Conservation (phyloP, 2,888 invertebrate species). For the Anoncus sp. region DNA sequence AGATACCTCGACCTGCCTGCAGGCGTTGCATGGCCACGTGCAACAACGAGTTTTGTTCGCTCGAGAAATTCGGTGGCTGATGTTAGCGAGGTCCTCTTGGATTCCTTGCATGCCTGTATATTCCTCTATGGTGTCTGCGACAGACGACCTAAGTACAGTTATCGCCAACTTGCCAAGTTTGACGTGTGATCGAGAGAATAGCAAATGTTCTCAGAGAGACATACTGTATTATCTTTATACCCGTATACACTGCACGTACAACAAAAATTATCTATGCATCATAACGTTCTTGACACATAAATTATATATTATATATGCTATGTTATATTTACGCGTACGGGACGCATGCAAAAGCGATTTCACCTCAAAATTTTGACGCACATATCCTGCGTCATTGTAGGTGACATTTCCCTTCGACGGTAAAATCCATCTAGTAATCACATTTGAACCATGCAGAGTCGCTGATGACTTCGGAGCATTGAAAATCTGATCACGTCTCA, state of each 20-base stretch:
- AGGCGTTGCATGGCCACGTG: conserved; percentile 36
- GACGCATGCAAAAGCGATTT: conserved; percentile 1
- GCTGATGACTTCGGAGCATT: conserved; percentile 31
- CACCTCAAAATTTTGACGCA: conserved; percentile 2
- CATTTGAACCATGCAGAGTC: conserved; percentile 27
- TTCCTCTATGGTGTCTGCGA: conserved; percentile 49
- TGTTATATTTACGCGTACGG: conserved; percentile 5
- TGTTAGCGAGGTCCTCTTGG: conserved; percentile 17
- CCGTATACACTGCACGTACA: conserved; percentile 10
- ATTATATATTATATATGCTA: conserved; percentile 7
- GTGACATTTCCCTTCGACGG: conserved; percentile 31
- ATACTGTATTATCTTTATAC: not conserved
- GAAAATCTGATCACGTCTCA: conserved; percentile 52
- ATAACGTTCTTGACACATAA: conserved; percentile 19
- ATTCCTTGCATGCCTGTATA: conserved; percentile 32
- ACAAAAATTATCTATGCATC: conserved; percentile 8
- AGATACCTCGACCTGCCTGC: conserved; percentile 38
- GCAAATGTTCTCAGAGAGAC: conserved; percentile 17
- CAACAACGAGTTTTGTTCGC: conserved; percentile 50
- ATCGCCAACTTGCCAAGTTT: conserved; percentile 58
- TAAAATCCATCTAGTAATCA: conserved; percentile 51
- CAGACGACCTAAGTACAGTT: conserved; percentile 48
- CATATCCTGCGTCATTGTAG: not conserved
- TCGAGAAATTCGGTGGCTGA: conserved; percentile 55
- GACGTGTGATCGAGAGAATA: conserved; percentile 36